phyloP scores from a whole-genome alignment of 1,140 invertebrate genomes.

The Coptotermes formosanus region DNA sequence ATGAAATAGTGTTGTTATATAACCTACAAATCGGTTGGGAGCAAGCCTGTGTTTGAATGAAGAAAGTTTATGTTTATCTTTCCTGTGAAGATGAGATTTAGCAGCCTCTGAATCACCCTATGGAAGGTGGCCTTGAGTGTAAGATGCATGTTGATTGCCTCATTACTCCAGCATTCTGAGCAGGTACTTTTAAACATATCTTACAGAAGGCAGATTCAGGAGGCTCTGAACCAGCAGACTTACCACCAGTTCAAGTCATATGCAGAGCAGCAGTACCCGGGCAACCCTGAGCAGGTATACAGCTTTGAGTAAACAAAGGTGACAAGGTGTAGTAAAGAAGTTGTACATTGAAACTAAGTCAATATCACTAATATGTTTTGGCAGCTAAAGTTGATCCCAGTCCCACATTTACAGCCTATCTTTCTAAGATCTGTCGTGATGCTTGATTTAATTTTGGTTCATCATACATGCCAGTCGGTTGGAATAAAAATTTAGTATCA shows the following conservation, averaged over 20 bases:
- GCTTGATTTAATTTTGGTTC: too few species aligned
- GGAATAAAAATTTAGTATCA: too few species aligned
- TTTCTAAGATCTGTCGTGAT: too few species aligned
- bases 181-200: neutral
- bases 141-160: neutral
- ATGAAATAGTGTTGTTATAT: too few species aligned
- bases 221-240: constrained; percentile 95
- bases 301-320: constrained; percentile 24
- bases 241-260: constrained; percentile 91
- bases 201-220: constrained; percentile 80
- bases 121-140: neutral
- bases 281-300: constrained; percentile 75
- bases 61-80: too few species aligned
- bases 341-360: too few species aligned
- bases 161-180: neutral
- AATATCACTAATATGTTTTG: too few species aligned
- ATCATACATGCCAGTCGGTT: too few species aligned
- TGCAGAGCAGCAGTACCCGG: constrained; percentile 94
- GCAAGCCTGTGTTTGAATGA: neutral
- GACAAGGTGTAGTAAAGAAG: too few species aligned
- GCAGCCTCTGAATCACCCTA: neutral
- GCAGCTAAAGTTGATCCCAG: too few species aligned
- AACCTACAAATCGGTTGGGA: too few species aligned
- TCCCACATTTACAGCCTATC: too few species aligned
- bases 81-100: neutral